phyloP scores from a whole-genome alignment of 2,797 vertebrate genomes.

The Lepus oiostolus region DNA sequence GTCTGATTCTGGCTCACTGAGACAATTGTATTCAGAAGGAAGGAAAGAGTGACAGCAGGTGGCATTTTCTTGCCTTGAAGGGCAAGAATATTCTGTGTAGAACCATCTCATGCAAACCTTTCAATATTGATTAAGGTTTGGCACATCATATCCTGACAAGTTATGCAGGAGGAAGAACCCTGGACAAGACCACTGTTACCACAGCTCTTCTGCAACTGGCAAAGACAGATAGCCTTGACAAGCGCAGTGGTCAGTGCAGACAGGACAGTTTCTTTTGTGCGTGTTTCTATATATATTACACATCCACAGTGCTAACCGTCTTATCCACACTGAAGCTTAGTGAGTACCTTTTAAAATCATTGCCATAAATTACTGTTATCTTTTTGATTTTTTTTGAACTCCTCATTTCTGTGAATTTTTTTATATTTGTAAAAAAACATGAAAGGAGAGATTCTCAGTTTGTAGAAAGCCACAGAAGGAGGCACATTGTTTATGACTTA shows the following conservation, averaged over 20 bases:
- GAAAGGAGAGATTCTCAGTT: neutral
- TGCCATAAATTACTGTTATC: neutral
- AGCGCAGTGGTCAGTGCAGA: neutral
- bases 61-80: conserved; percentile 76
- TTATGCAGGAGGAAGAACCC: conserved; percentile 77
- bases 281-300: neutral
- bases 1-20: conserved; percentile 8
- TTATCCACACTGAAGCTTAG: neutral
- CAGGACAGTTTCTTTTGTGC: neutral
- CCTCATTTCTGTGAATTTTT: conserved; percentile 36
- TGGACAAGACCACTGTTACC: conserved; percentile 70
- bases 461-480: neutral
- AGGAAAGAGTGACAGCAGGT: conserved; percentile 46
- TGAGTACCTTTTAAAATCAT: conserved; percentile 43
- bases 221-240: neutral
- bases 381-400: neutral
- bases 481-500: conserved; percentile 50
- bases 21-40: conserved; percentile 47
- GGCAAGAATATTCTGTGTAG: conserved; percentile 69
- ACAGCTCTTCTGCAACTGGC: neutral
- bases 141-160: conserved; percentile 78
- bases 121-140: conserved; percentile 81
- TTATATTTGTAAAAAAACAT: conserved; percentile 18
- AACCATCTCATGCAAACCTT: conserved; percentile 73
- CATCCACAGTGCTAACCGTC: accelerated